Evolutionary conservation across 2,888 invertebrate species (phyloP).

Genomic region (Criorhina ranunculi): DNA sequence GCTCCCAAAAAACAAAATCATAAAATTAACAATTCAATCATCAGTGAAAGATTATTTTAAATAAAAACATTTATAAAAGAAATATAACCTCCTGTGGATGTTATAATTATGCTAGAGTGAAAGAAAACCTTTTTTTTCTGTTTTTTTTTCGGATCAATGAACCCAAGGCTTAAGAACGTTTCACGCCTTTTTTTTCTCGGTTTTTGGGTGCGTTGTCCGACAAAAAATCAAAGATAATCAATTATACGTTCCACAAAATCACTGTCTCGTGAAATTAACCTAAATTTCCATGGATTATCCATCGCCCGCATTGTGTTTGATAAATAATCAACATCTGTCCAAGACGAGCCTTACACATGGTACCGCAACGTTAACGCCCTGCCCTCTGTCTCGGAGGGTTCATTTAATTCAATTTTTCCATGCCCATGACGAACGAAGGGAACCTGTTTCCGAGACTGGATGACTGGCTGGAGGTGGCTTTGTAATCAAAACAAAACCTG

Average conservation of each 20-base stretch:
- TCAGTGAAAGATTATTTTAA: conserved; percentile 23
- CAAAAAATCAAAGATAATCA: too few relatives aligned
- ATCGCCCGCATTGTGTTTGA: background rate
- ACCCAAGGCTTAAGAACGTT: too few relatives aligned
- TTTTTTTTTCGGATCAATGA: too few relatives aligned
- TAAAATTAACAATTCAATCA: conserved; percentile 49
- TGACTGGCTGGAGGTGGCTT: conserved; percentile 2
- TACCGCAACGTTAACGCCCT: conserved; percentile 58
- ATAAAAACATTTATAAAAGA: conserved; percentile 17
- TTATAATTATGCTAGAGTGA: background rate
- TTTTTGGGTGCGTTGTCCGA: too few relatives aligned
- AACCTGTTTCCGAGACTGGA: conserved; percentile 32
- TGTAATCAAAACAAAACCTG: conserved; percentile 27
- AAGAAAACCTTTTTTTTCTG: background rate
- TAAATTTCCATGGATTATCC: conserved; percentile 27
- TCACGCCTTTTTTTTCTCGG: too few relatives aligned
- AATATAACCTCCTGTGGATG: background rate
- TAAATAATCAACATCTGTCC: conserved; percentile 3
- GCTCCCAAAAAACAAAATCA: conserved; percentile 11
- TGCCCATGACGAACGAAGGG: too few relatives aligned
- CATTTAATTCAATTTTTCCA: conserved; percentile 50
- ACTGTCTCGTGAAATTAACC: conserved; percentile 7
- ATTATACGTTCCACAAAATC: too few relatives aligned
- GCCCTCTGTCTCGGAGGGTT: conserved; percentile 22
- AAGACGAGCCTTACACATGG: conserved; percentile 49